Conservation (phyloP, 2,113 vertebrate genomes). For the Tylochromis polylepis region DNA sequence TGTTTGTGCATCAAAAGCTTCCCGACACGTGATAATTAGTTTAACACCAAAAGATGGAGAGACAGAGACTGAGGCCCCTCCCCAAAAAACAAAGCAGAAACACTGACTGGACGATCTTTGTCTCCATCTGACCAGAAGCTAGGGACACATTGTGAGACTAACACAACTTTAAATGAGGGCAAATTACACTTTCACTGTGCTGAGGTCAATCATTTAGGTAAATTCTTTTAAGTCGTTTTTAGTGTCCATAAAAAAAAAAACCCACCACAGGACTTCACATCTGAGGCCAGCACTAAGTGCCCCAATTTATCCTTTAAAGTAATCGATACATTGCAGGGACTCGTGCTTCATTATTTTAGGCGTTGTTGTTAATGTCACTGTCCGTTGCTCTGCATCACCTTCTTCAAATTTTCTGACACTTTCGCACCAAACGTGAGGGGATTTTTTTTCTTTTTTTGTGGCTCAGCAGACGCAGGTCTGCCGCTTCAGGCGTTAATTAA, state of each 20-base stretch:
- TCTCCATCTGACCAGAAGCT: not conserved
- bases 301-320: not conserved
- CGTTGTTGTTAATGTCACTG: not conserved
- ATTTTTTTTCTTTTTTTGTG: not conserved
- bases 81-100: not conserved
- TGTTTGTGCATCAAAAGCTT: not conserved
- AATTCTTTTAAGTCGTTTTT: not conserved
- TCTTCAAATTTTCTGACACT: not conserved
- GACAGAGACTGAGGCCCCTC: not conserved
- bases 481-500: not conserved
- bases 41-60: rapidly evolving
- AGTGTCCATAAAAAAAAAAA: not conserved
- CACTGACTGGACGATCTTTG: not conserved
- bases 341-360: not conserved
- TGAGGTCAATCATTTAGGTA: not conserved
- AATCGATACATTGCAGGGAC: not conserved
- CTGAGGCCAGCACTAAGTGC: not conserved
- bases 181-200: not conserved
- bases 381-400: not conserved
- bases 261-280: not conserved
- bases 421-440: rapidly evolving
- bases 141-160: not conserved
- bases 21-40: not conserved
- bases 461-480: not conserved
- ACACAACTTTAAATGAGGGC: not conserved